These are phyloP conservation scores for Stictonetta naevosa DNA, from an alignment of 2,113 vertebrate species.

Conservation along the genomic window DNA sequence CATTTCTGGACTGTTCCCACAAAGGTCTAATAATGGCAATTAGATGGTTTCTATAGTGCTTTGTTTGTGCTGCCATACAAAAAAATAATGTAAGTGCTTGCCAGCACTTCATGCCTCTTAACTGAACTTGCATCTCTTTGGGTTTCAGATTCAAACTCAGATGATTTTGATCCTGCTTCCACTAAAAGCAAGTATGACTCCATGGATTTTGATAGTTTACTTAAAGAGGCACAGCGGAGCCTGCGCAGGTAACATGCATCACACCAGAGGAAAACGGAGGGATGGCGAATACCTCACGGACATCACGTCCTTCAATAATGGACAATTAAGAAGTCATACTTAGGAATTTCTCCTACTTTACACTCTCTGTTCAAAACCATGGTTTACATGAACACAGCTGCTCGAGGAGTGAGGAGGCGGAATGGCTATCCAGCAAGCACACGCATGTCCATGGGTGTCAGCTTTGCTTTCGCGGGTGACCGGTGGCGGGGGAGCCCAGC, in stretches of 20 bases:
- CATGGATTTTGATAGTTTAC: conserved; percentile 99
- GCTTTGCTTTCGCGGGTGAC: conserved; percentile 68
- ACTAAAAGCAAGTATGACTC: conserved; percentile 99
- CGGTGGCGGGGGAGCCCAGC: conserved; percentile 45
- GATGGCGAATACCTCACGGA: conserved; percentile 83
- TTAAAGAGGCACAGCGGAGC: conserved; percentile 96
- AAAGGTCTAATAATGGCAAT: background rate
- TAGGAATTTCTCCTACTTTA: conserved; percentile 86
- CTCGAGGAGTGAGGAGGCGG: conserved; percentile 81
- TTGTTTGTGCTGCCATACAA: rapidly evolving
- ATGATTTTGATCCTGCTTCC: conserved; percentile 99
- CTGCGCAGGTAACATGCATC: conserved; percentile 94
- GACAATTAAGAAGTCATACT: conserved; percentile 84
- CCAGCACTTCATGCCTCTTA: background rate
- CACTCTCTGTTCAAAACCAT: conserved; percentile 88
- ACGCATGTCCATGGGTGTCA: conserved; percentile 73
- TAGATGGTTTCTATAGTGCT: background rate
- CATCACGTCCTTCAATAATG: conserved; percentile 83
- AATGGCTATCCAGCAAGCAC: conserved; percentile 74
- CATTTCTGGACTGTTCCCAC: background rate
- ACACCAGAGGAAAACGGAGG: conserved; percentile 72
- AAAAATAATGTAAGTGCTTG: background rate
- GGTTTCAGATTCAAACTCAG: conserved; percentile 92
- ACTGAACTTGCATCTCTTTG: conserved; percentile 2
- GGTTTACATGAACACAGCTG: conserved; percentile 99